Conservation (phyloP, 2,888 invertebrate genomes). For the Myopa testacea region DNA sequence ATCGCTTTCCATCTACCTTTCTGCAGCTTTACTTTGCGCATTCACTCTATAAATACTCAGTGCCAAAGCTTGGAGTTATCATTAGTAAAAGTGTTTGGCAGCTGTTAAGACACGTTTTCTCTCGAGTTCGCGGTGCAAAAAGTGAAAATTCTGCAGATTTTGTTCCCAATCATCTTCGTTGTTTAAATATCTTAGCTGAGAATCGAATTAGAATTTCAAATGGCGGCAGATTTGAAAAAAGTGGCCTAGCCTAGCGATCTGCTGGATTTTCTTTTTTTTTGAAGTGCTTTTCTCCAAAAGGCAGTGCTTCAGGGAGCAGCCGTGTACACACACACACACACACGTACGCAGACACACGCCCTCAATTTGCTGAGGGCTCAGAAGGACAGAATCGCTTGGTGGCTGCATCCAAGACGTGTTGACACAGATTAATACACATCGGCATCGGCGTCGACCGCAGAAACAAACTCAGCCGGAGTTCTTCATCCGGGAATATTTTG, state of each 20-base stretch:
- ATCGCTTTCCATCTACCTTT: background rate
- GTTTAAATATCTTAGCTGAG: background rate
- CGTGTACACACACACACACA: conserved; percentile 39
- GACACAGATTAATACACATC: conserved; percentile 50
- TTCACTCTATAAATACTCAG: conserved; percentile 24
- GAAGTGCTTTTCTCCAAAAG: too few relatives aligned
- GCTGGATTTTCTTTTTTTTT: too few relatives aligned
- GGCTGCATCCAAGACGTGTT: conserved; percentile 42
- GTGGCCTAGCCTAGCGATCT: background rate
- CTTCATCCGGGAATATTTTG: conserved; percentile 22
- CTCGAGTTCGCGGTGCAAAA: background rate
- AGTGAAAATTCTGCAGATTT: background rate
- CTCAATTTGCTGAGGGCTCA: conserved; percentile 32
- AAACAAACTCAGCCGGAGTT: conserved; percentile 40
- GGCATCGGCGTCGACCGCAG: background rate
- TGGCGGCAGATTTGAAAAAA: background rate
- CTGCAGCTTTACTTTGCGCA: background rate
- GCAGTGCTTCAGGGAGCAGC: background rate
- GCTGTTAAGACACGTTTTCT: conserved; percentile 22
- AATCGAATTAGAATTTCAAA: background rate
- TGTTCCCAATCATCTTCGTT: background rate
- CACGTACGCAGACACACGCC: conserved; percentile 30
- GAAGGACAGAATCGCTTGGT: conserved; percentile 34
- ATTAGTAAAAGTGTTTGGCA: conserved; percentile 36
- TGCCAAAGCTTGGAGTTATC: conserved; percentile 9